Conservation (phyloP, 2,888 invertebrate genomes). For the Byasa hedistus region DNA sequence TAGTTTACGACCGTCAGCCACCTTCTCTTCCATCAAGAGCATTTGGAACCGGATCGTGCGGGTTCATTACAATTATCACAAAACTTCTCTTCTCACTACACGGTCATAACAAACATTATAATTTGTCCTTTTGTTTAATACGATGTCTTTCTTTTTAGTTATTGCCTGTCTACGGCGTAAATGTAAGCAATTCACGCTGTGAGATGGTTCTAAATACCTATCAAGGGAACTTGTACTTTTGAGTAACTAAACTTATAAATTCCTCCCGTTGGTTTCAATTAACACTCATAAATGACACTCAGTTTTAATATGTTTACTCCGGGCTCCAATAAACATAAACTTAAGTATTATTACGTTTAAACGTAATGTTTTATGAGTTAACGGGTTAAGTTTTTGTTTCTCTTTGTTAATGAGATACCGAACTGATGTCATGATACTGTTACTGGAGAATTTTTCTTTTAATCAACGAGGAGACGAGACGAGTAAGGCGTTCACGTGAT, state of each 20-base stretch:
- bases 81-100: not conserved
- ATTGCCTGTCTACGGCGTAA: constrained; percentile 1
- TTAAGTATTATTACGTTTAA: constrained; percentile 33
- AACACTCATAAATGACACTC: constrained; percentile 40
- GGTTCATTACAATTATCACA: constrained; percentile 2
- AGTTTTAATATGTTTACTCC: constrained; percentile 36
- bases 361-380: not conserved
- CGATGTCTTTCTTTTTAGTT: not conserved
- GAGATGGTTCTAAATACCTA: constrained; percentile 23
- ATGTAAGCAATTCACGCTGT: constrained; percentile 21
- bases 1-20: constrained; percentile 42
- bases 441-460: no score
- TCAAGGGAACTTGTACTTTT: constrained; percentile 24
- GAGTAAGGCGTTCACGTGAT: no score
- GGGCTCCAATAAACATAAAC: constrained; percentile 35
- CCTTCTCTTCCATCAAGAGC: constrained; percentile 44
- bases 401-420: not conserved
- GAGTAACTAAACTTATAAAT: constrained; percentile 31
- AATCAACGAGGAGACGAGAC: no score
- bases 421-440: not conserved
- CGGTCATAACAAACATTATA: not conserved
- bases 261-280: constrained; percentile 36
- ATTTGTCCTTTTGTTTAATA: not conserved
- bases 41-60: not conserved
- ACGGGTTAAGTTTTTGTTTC: not conserved